Evolutionary conservation across 2,888 invertebrate species (phyloP).

Genomic region (Cenopis cana): DNA sequence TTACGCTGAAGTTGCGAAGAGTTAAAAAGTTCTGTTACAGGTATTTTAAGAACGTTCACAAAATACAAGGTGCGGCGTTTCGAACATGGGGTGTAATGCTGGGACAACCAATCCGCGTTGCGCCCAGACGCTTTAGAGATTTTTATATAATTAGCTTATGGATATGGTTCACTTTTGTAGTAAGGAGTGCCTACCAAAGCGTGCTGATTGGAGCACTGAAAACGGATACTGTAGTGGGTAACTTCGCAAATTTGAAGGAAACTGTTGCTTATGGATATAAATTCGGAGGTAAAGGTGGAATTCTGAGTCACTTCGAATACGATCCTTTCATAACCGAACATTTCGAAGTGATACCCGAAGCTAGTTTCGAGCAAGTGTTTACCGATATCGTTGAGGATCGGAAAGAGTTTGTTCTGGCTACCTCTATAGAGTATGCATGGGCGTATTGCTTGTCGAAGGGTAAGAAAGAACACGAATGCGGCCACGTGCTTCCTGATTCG

Average conservation of each 20-base stretch:
- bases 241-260: conserved; percentile 64
- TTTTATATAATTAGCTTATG: conserved; percentile 69
- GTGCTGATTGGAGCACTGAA: conserved; percentile 71
- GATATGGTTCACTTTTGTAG: conserved; percentile 74
- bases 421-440: conserved; percentile 68
- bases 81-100: conserved; percentile 69
- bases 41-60: conserved; percentile 62
- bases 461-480: conserved; percentile 67
- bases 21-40: conserved; percentile 59
- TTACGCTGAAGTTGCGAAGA: conserved; percentile 57
- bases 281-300: conserved; percentile 67
- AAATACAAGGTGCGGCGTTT: conserved; percentile 60
- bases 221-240: conserved; percentile 63
- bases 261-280: conserved; percentile 61
- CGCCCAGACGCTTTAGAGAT: conserved; percentile 68
- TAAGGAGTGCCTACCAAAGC: conserved; percentile 72
- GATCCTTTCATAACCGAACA: conserved; percentile 62
- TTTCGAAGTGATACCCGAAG: conserved; percentile 64
- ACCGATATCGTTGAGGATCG: conserved; percentile 61
- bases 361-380: conserved; percentile 63
- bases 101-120: conserved; percentile 66
- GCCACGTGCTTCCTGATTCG: conserved; percentile 66
- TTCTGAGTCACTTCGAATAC: conserved; percentile 67
- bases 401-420: conserved; percentile 65
- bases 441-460: conserved; percentile 64